Evolutionary conservation across 1,140 invertebrate genomes (phyloP), one percentile per base, ranked within the genome.

Genomic region (Aphidius ervi): DNA sequence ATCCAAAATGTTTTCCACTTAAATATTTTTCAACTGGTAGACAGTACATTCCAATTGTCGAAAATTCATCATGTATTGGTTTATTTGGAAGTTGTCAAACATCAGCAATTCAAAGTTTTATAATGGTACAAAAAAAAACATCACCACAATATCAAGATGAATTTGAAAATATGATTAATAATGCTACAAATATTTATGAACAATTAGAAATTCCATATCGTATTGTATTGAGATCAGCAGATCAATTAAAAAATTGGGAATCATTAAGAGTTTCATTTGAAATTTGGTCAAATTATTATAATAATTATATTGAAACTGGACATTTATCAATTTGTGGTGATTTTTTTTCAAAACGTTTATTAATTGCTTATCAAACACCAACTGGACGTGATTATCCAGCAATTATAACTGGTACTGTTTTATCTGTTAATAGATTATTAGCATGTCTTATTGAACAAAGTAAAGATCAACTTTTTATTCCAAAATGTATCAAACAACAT

Each of bases 261-360:
- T 83, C 82, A 63, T 76, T 87, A 54, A 79, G 83, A 64, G 67
- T 86, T 4, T 82, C 82, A 20, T 81, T 89, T 66, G 83, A 90
- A 79, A 82, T 90, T 78, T 89, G 82, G 82, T 89, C 87, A 0
- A 71, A 74, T 16, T 80, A 79, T 67, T 70, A 75, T 23, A 67
- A 84, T 49, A 64, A 70, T 31, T 90, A 88, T 72, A 66, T 88
- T 3, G 85, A 87, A 79, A 81, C 89, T 59, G 88, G 85, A 5
- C 77, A 85, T 77, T 57, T 90, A 48, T 86, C 85, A 3, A 56
- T 84, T 9, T 84, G 81, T 70, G 84, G 82, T 43, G 80, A 85
- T 64, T 91, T 84, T 68, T 81, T 89, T 20, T 87, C 86, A 69
- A 88, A 89, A 72, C 80, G 88, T 56, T 74, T 90, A 31, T 72